A percentile compares a stretch with the other conserved stretches of the same genome.
phyloP scores from a whole-genome alignment of 2,888 invertebrate species.

The Lapara coniferarum region DNA sequence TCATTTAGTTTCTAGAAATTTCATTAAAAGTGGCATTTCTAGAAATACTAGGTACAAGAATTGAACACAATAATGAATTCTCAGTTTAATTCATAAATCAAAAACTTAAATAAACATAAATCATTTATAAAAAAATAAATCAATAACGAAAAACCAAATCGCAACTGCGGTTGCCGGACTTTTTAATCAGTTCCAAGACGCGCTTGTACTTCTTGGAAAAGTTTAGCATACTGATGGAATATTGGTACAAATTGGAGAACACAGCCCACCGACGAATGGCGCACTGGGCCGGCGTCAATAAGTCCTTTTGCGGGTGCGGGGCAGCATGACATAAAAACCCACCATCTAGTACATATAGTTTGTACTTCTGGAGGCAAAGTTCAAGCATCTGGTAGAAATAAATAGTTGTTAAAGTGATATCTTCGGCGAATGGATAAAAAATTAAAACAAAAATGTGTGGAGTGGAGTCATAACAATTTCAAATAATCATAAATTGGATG shows the following conservation, averaged over 20 bases:
- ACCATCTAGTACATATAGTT: constrained; percentile 85
- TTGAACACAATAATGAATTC: background rate
- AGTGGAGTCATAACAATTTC: background rate
- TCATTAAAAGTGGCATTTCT: background rate
- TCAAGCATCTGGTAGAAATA: constrained; percentile 82
- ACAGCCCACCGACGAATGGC: constrained; percentile 13
- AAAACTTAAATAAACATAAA: constrained; percentile 16
- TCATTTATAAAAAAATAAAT: constrained; percentile 23
- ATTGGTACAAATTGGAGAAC: constrained; percentile 20
- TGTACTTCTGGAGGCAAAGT: constrained; percentile 86
- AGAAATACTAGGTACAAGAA: background rate
- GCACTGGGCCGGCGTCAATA: background rate
- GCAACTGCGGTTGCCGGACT: constrained; percentile 20
- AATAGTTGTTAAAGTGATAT: background rate
- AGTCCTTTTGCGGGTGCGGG: constrained; percentile 1
- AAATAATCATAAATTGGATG: background rate
- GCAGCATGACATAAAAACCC: constrained; percentile 36
- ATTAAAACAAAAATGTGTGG: background rate
- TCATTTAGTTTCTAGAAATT: background rate
- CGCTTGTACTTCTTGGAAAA: constrained; percentile 12
- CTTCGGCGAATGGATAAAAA: background rate
- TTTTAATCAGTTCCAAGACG: constrained; percentile 19
- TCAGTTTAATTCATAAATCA: background rate
- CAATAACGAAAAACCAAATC: constrained; percentile 25
- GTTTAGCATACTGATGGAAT: constrained; percentile 17